phyloP scores from a whole-genome alignment of 2,888 invertebrate species.

The Epinotia ramella region DNA sequence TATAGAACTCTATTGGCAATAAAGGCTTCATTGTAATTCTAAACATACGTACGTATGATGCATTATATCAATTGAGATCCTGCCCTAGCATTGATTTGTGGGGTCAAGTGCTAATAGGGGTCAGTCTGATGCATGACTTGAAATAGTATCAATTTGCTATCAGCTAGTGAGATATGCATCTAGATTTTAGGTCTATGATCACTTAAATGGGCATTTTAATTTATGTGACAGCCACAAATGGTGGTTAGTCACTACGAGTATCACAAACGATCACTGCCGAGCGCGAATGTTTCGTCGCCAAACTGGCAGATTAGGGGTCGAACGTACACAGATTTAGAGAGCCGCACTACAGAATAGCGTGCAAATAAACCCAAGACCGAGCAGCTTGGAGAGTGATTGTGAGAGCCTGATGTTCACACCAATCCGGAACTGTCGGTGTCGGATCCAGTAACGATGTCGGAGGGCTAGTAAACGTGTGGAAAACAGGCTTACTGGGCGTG shows the following conservation, averaged over 20 bases:
- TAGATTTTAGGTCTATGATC: background rate
- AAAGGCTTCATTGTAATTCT: background rate
- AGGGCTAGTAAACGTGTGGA: no score
- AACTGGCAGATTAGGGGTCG: background rate
- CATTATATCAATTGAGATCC: constrained; percentile 14
- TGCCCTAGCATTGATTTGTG: constrained; percentile 29
- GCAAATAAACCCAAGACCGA: no score
- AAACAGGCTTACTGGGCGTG: no score
- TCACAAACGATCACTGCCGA: background rate
- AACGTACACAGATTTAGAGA: background rate
- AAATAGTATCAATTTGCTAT: background rate
- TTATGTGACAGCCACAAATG: background rate
- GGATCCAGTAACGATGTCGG: no score
- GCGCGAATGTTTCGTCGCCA: background rate
- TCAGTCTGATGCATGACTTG: background rate
- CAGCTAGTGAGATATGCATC: background rate
- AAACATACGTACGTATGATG: background rate
- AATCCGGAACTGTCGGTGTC: no score
- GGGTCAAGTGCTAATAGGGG: constrained; percentile 21
- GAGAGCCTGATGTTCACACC: no score
- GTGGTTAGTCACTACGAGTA: no score
- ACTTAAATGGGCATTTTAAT: background rate
- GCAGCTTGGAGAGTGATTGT: no score
- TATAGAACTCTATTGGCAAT: background rate
- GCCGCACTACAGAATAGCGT: no score